A percentile compares a stretch with the other conserved stretches of the same genome.
phyloP scores from a whole-genome alignment of 2,113 vertebrate species.

The Misgurnus anguillicaudatus region DNA sequence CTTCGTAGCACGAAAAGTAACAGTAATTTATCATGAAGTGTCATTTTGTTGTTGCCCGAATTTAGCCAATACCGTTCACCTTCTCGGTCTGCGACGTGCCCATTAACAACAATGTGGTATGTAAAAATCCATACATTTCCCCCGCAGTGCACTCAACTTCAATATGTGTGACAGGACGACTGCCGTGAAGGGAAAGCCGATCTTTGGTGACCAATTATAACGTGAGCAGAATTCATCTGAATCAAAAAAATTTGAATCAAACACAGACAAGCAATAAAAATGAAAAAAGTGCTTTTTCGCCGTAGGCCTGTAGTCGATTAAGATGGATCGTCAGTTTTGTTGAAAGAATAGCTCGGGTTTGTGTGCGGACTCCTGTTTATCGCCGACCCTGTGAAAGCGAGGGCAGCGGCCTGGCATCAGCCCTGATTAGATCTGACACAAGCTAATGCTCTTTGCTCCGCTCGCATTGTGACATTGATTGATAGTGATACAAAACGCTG shows the following conservation, averaged over 20 bases:
- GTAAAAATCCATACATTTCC: conserved; percentile 29
- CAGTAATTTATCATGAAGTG: neutral
- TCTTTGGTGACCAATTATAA: conserved; percentile 47
- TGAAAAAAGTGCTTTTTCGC: neutral
- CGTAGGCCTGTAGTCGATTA: neutral
- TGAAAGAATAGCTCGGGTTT: neutral
- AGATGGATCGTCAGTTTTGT: neutral
- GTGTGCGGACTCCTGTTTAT: conserved; percentile 25
- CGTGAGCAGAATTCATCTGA: conserved; percentile 20
- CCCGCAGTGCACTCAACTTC: conserved; percentile 33
- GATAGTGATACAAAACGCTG: conserved; percentile 40
- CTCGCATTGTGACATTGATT: conserved; percentile 50
- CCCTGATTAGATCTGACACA: conserved; percentile 44
- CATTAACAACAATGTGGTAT: conserved; percentile 1
- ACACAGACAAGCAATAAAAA: neutral
- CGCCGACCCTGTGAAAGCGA: neutral
- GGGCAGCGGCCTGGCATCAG: conserved; percentile 43
- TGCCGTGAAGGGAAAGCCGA: conserved; percentile 26
- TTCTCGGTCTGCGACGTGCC: neutral
- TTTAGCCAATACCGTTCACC: neutral
- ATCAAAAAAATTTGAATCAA: conserved; percentile 20
- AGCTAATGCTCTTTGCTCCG: conserved; percentile 49
- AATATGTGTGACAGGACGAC: conserved; percentile 35
- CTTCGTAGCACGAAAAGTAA: neutral
- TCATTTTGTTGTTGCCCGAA: neutral